A percentile compares a stretch with the other conserved stretches of the same genome.
phyloP scores from a whole-genome alignment of 2,888 invertebrate genomes.

The Ethmia dodecea region DNA sequence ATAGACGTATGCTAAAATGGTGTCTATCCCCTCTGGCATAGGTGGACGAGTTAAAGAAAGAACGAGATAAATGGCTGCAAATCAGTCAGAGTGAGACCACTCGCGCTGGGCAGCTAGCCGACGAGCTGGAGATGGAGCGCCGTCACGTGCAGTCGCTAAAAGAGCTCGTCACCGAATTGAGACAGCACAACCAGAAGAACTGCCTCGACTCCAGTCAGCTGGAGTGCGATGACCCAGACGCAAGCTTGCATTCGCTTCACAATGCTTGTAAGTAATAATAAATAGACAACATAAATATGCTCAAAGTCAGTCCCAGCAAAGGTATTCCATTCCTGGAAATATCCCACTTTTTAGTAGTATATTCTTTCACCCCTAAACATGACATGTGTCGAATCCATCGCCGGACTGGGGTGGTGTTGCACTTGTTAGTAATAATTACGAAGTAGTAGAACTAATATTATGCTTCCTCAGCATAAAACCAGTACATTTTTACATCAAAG shows the following conservation, averaged over 20 bases:
- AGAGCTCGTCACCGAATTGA: slow-evolving; percentile 50
- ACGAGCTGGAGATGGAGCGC: slow-evolving; percentile 49
- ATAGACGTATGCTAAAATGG: too few species aligned
- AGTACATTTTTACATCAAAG: too few species aligned
- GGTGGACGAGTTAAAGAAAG: slow-evolving; percentile 63
- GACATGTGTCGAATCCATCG: too few species aligned
- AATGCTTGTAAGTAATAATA: slow-evolving; percentile 48
- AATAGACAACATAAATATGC: neutral
- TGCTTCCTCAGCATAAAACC: too few species aligned
- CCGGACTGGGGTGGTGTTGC: too few species aligned
- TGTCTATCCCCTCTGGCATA: too few species aligned
- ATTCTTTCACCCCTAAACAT: too few species aligned
- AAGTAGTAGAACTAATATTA: too few species aligned
- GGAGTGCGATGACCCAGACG: slow-evolving; percentile 62
- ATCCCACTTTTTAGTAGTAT: too few species aligned
- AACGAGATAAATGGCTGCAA: slow-evolving; percentile 52
- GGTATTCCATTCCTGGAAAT: too few species aligned
- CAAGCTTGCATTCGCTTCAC: slow-evolving; percentile 47
- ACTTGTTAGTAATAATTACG: too few species aligned
- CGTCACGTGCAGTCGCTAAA: slow-evolving; percentile 35
- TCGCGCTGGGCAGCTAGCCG: slow-evolving; percentile 36
- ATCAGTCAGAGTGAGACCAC: slow-evolving; percentile 44
- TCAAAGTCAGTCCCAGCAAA: too few species aligned
- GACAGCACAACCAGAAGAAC: slow-evolving; percentile 51
- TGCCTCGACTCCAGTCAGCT: slow-evolving; percentile 48